Conservation (phyloP, 1,140 invertebrate species). For the Drosophila suzukii region DNA sequence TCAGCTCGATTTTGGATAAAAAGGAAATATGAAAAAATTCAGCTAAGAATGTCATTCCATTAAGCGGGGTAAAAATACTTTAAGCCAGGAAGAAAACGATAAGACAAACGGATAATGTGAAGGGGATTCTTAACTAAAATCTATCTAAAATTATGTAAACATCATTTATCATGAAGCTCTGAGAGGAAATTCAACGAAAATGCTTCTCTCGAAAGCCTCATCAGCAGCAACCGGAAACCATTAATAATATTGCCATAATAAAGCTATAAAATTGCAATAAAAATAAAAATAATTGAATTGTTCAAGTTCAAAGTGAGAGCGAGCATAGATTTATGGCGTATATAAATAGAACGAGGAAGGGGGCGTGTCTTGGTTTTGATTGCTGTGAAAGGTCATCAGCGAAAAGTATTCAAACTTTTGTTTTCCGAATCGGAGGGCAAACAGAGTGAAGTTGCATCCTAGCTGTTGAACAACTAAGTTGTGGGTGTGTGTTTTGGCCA, state of each 20-base stretch:
- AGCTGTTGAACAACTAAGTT: slow-evolving; percentile 21
- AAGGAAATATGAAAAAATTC: slow-evolving; percentile 56
- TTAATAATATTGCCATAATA: slow-evolving; percentile 48
- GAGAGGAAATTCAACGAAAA: slow-evolving; percentile 25
- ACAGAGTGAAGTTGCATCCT: slow-evolving; percentile 30
- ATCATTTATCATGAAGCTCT: slow-evolving; percentile 34
- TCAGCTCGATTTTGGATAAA: slow-evolving; percentile 40
- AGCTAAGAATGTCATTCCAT: slow-evolving; percentile 77
- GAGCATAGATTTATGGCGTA: slow-evolving; percentile 44
- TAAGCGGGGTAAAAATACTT: slow-evolving; percentile 68
- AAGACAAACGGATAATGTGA: slow-evolving; percentile 32
- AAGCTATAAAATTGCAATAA: slow-evolving; percentile 57
- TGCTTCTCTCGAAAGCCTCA: slow-evolving; percentile 23
- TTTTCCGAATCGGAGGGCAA: slow-evolving; percentile 13
- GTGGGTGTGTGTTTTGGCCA: slow-evolving; percentile 18
- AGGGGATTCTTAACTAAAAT: slow-evolving; percentile 33
- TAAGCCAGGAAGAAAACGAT: slow-evolving; percentile 55
- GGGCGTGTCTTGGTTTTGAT: slow-evolving; percentile 31
- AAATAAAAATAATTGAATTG: slow-evolving; percentile 47
- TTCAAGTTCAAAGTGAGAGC: slow-evolving; percentile 49
- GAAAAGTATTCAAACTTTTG: slow-evolving; percentile 1
- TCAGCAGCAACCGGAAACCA: slow-evolving; percentile 49
- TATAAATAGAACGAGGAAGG: slow-evolving; percentile 19
- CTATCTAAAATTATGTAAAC: slow-evolving; percentile 24
- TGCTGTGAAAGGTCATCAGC: slow-evolving; percentile 32